Conservation (phyloP, 2,113 vertebrate genomes). For the Struthio camelus region DNA sequence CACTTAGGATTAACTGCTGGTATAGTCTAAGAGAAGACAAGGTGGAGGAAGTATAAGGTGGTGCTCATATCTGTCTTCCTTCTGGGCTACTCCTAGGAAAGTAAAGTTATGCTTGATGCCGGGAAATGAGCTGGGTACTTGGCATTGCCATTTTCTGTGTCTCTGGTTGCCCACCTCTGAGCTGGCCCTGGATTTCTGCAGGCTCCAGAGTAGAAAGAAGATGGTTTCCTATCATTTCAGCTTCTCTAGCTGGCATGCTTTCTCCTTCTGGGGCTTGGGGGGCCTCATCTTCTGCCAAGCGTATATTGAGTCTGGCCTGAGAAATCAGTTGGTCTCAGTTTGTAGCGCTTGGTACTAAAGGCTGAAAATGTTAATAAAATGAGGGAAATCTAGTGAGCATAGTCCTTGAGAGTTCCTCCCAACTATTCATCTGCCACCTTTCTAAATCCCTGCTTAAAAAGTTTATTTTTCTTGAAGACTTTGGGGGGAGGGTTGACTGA, state of each 20-base stretch:
- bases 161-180: neutral
- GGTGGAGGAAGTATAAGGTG: neutral
- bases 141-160: neutral
- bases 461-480: neutral
- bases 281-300: neutral
- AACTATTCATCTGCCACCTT: neutral
- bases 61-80: neutral
- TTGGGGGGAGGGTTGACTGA: neutral
- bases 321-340: neutral
- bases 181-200: neutral
- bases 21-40: neutral
- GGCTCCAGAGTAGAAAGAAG: conserved; percentile 15
- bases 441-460: neutral
- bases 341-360: neutral
- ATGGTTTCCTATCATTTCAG: neutral
- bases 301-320: neutral
- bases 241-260: neutral
- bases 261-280: neutral
- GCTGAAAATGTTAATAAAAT: neutral
- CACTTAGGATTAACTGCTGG: neutral
- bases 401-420: neutral
- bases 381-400: neutral
- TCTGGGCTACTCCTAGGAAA: neutral
- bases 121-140: conserved; percentile 21
- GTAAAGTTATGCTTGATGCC: neutral